Evolutionary conservation across 2,113 vertebrate genomes (phyloP).

Genomic region (Orycteropus afer): DNA sequence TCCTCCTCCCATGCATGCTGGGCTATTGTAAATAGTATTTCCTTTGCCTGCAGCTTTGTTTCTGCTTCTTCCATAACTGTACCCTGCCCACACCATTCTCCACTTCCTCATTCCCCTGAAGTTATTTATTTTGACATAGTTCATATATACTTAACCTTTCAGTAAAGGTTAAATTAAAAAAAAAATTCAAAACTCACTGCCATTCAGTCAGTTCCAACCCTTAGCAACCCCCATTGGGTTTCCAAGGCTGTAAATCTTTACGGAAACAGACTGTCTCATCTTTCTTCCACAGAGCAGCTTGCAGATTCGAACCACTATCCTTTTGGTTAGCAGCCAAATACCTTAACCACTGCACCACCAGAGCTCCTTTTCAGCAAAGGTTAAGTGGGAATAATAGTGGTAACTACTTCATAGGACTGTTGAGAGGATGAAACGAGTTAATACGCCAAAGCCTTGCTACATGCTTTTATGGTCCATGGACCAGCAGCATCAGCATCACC

Average conservation of each 20-base stretch:
- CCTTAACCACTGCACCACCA: too few species aligned
- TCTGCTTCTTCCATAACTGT: neutral
- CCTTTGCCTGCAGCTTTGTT: neutral
- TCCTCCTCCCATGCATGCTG: neutral
- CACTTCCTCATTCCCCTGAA: neutral
- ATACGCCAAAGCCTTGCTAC: neutral
- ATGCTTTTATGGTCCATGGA: neutral
- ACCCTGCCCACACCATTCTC: neutral
- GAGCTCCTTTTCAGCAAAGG: neutral
- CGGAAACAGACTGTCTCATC: too few species aligned
- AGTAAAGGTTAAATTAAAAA: too few species aligned
- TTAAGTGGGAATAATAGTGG: neutral
- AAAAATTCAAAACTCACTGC: too few species aligned
- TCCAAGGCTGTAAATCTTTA: too few species aligned
- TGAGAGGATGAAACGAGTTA: constrained; percentile 12
- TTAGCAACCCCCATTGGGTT: too few species aligned
- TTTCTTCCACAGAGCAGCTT: too few species aligned
- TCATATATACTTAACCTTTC: neutral
- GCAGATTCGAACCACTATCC: too few species aligned
- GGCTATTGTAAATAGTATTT: neutral
- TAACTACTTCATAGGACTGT: neutral
- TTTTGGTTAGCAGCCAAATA: too few species aligned
- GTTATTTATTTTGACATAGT: constrained; percentile 40
- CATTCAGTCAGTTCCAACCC: too few species aligned
- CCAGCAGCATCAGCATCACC: neutral